Percentiles rank a stretch among this genome's conserved stretches.
phyloP scores from a whole-genome alignment of 2,797 vertebrate genomes.

The Alcedo quadribrachys region DNA sequence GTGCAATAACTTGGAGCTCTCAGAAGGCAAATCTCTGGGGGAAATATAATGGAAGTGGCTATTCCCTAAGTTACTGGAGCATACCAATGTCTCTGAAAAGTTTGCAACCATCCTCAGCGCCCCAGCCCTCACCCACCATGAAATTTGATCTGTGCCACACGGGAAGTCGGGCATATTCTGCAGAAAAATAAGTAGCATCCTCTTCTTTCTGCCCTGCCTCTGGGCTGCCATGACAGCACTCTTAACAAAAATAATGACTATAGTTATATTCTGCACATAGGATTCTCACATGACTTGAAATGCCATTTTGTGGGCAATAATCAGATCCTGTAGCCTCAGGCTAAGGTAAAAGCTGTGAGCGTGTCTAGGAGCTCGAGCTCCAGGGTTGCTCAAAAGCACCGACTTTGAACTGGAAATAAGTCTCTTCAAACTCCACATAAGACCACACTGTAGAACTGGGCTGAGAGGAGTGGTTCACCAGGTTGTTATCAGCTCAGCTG shows the following conservation, averaged over 20 bases:
- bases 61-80: background rate
- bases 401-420: background rate
- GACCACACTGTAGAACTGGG: background rate
- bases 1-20: background rate
- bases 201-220: background rate
- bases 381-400: background rate
- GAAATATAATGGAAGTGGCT: background rate
- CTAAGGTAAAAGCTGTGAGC: background rate
- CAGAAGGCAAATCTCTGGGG: background rate
- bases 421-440: background rate
- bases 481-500: accelerated
- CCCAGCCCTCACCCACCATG: accelerated
- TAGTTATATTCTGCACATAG: background rate
- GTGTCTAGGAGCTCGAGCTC: background rate
- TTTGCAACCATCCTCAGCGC: background rate
- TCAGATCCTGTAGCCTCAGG: background rate
- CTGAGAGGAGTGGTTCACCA: background rate
- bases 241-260: background rate
- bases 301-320: background rate
- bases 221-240: background rate
- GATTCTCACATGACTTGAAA: background rate
- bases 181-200: background rate
- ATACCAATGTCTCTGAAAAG: background rate
- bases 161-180: background rate
- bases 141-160: background rate